phyloP scores from a whole-genome alignment of 2,888 invertebrate genomes.

The Steinernema scapterisci region DNA sequence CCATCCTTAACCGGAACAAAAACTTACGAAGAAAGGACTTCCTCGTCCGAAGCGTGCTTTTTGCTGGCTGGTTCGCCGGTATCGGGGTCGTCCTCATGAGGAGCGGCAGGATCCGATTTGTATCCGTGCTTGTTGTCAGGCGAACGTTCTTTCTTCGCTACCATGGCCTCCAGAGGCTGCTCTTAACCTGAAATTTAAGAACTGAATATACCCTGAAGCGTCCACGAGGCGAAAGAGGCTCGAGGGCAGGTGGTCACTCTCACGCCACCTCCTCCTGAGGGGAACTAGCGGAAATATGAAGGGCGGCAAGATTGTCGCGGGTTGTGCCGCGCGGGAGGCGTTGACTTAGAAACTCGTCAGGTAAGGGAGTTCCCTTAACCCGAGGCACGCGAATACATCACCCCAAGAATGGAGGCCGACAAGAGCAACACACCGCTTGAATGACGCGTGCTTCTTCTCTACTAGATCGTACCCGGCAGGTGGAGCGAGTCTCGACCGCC shows the following conservation, averaged over 20 bases:
- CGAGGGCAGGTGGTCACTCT: no score
- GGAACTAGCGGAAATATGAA: no score
- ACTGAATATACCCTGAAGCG: no score
- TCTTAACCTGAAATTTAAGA: neutral
- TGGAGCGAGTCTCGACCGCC: conserved; percentile 8
- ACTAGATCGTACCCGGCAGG: conserved; percentile 21
- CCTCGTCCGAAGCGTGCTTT: neutral
- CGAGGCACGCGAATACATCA: neutral
- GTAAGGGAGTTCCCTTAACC: neutral
- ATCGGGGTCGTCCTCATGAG: neutral
- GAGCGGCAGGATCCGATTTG: neutral
- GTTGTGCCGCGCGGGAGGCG: neutral
- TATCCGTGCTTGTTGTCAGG: neutral
- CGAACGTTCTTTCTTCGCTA: neutral
- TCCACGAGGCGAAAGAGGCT: no score
- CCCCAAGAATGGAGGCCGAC: neutral
- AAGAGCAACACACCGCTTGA: neutral
- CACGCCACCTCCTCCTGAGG: no score
- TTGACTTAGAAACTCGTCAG: neutral
- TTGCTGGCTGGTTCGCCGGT: conserved; percentile 5
- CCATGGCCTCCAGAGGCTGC: neutral
- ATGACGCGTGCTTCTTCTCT: neutral
- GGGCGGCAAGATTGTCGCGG: neutral
- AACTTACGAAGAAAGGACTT: neutral
- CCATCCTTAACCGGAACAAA: no score